Evolutionary conservation across 2,113 vertebrate genomes (phyloP), one percentile per base, ranked within the genome.

Genomic region (Hippocampus guttulatus): DNA sequence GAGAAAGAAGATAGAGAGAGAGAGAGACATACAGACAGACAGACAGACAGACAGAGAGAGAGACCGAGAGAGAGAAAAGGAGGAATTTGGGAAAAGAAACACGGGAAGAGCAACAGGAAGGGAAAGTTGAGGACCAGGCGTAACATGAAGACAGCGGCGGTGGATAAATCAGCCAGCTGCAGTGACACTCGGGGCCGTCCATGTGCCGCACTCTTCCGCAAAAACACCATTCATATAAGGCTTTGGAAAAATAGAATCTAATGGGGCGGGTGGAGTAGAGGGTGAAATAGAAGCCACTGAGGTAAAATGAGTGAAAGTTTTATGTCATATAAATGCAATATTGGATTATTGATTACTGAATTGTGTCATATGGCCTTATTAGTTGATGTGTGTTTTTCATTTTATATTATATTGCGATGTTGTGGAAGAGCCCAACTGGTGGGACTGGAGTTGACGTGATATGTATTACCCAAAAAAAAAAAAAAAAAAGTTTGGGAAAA

Each of bases 61-160:
- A 58, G 43, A 16, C 40, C 57, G 23, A 72, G 68, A 71, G 78
- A 80, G 62, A 75, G 78, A 86, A 84, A 83, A 82, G 82, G 74
- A 73, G 85, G 86, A 86, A 90, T 87, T 87, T 85, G 84, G 74
- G 88, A 78, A 87, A 90, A 89, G 90, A 87, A 91, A 89, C 81
- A 91, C 81, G 84, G 91, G 89, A 92, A 92, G 88, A 91, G 90
- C 90, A 92, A 92, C 91, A 92, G 91, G 91, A 92, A 92, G 86
- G 82, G 86, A 91, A 89, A 88, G 91, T 79, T 74, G 80, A 87
- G 85, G 85, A 90, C 81, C 85, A 81, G 85, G 87, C 77, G 85
- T 88, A 91, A 90, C 90, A 89, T 71, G 87, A 89, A 92, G 90
- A 92, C 90, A 91, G 91, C 81, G 30, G 86, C 78, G 51, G 79